These are phyloP conservation scores for Macropis europaea DNA, from an alignment of 2,888 invertebrate genomes.

Conservation along the genomic window DNA sequence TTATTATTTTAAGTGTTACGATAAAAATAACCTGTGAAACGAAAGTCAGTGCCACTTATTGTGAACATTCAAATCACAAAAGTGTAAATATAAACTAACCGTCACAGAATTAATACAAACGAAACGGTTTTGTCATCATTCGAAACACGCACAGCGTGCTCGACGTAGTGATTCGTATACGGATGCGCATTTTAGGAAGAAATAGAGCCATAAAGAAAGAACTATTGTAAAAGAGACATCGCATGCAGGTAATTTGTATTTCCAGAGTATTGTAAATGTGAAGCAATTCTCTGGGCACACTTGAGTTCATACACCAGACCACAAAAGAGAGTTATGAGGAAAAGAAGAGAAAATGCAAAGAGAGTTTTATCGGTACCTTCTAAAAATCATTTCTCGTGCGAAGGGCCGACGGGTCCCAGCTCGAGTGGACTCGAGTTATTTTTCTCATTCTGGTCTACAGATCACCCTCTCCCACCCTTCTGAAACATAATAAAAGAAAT, in stretches of 20 bases:
- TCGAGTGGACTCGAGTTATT: conserved; percentile 65
- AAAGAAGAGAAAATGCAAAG: no score
- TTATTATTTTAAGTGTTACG: no score
- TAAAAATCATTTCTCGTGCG: conserved; percentile 78
- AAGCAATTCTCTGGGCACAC: conserved; percentile 56
- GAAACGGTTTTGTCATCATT: neutral
- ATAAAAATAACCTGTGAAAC: no score
- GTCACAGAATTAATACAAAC: neutral
- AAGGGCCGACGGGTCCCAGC: conserved; percentile 74
- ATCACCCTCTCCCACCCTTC: conserved; percentile 53
- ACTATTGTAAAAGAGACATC: neutral
- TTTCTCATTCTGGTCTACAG: conserved; percentile 70
- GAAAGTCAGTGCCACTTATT: no score
- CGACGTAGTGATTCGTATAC: neutral
- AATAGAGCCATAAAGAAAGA: neutral
- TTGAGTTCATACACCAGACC: neutral
- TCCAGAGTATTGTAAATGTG: conserved; percentile 51
- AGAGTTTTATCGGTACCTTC: conserved; percentile 68
- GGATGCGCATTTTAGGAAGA: neutral
- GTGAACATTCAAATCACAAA: no score
- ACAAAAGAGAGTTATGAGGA: neutral
- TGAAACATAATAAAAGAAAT: conserved; percentile 52
- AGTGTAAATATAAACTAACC: neutral
- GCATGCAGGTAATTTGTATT: conserved; percentile 48
- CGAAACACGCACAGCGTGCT: neutral